These are phyloP conservation scores for Dendrocopos noguchii DNA, from an alignment of 2,113 vertebrate species.

Conservation along the genomic window DNA sequence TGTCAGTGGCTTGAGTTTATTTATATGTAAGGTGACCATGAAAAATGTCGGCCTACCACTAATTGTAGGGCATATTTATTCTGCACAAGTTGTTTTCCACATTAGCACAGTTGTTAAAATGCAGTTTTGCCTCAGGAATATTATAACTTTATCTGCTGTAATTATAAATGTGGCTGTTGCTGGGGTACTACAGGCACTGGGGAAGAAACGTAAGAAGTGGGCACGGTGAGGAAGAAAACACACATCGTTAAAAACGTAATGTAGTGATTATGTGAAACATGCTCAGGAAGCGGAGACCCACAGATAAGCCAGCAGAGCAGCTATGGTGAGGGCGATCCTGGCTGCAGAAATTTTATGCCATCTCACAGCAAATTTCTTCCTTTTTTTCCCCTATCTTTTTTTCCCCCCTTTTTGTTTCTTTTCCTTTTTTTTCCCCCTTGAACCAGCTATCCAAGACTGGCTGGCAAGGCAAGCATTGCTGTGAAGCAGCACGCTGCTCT, in stretches of 20 bases:
- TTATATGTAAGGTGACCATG: slow-evolving; percentile 65
- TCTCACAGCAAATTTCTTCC: slow-evolving; percentile 61
- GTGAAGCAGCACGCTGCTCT: slow-evolving; percentile 43
- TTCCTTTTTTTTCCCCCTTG: neutral
- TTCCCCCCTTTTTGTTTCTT: too few relatives aligned
- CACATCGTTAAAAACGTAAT: slow-evolving; percentile 53
- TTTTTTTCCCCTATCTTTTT: slow-evolving; percentile 49
- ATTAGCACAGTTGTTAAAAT: slow-evolving; percentile 68
- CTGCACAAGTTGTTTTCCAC: slow-evolving; percentile 71
- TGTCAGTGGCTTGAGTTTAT: slow-evolving; percentile 67
- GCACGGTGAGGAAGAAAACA: slow-evolving; percentile 16
- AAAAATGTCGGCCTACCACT: slow-evolving; percentile 67
- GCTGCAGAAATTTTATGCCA: slow-evolving; percentile 39
- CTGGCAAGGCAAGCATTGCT: slow-evolving; percentile 54
- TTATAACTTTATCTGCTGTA: slow-evolving; percentile 65
- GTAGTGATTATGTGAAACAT: neutral
- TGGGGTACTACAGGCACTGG: neutral
- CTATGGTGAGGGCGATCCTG: neutral
- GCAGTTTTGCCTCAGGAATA: slow-evolving; percentile 65
- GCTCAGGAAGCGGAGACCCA: neutral
- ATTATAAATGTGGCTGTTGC: slow-evolving; percentile 65
- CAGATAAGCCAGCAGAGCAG: neutral
- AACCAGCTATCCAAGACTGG: slow-evolving; percentile 66
- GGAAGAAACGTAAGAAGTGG: slow-evolving; percentile 6
- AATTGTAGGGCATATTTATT: slow-evolving; percentile 77